phyloP scores from a whole-genome alignment of 2,113 vertebrate species.

The Anseranas semipalmata region DNA sequence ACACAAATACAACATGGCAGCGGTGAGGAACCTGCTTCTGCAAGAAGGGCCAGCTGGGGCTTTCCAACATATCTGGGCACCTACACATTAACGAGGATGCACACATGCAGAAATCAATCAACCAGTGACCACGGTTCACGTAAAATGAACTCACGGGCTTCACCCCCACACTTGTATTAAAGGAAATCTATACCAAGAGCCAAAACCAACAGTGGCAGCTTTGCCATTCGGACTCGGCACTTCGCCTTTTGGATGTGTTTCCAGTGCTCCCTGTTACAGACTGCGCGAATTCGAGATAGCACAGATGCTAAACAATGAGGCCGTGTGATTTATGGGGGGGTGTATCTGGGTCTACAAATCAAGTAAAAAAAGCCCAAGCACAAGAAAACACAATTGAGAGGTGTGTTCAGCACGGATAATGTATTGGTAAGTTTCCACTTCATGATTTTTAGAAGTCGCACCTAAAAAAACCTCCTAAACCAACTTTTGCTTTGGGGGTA shows the following conservation, averaged over 20 bases:
- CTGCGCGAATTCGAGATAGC: neutral
- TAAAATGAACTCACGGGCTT: neutral
- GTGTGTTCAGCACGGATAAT: neutral
- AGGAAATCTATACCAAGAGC: neutral
- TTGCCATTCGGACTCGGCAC: fast-evolving
- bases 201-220: neutral
- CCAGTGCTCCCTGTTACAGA: neutral
- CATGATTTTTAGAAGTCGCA: neutral
- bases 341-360: neutral
- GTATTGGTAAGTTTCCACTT: neutral
- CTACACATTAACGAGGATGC: neutral
- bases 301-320: neutral
- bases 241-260: neutral
- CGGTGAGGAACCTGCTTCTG: neutral
- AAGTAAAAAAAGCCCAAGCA: neutral
- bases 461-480: neutral
- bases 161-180: neutral
- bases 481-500: neutral
- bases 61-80: neutral
- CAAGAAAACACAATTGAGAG: neutral
- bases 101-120: neutral
- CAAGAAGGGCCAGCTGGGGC: neutral
- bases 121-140: fast-evolving
- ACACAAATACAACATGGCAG: neutral
- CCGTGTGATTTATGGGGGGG: neutral